Evolutionary conservation across 2,113 vertebrate species (phyloP).

Genomic region (Rhombomys opimus): DNA sequence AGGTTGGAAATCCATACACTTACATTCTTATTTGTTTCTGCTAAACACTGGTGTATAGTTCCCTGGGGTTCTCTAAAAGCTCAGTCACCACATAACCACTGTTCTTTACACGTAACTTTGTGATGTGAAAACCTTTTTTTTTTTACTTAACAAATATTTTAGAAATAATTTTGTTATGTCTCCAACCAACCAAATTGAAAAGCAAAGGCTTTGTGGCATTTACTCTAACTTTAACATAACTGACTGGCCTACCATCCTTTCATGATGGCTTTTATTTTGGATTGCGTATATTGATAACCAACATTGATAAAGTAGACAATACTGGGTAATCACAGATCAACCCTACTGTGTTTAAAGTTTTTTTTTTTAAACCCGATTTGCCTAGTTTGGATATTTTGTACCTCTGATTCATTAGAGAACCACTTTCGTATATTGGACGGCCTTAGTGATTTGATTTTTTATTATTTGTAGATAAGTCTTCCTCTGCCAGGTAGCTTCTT

Average conservation of each 20-base stretch:
- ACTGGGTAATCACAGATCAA: conserved; percentile 44
- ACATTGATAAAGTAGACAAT: conserved; percentile 16
- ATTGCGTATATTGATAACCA: conserved; percentile 18
- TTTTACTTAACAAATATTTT: conserved; percentile 26
- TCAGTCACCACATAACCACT: background rate
- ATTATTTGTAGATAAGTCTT: conserved; percentile 13
- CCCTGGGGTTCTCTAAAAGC: background rate
- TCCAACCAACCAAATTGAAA: conserved; percentile 46
- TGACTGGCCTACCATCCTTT: background rate
- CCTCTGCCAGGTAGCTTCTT: background rate
- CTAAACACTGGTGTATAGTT: background rate
- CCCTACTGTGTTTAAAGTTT: background rate
- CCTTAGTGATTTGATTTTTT: background rate
- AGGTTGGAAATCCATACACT: background rate
- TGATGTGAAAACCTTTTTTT: conserved; percentile 49
- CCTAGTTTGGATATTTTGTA: conserved; percentile 31
- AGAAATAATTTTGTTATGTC: conserved; percentile 24
- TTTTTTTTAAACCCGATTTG: background rate
- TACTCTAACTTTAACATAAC: background rate
- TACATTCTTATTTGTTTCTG: background rate
- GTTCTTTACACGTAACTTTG: background rate
- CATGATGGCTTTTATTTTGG: conserved; percentile 7
- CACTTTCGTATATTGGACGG: conserved; percentile 26
- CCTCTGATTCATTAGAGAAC: background rate
- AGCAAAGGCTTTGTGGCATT: conserved; percentile 37